Evolutionary conservation across 2,113 vertebrate genomes (phyloP).

Genomic region (chimpanzee (Pan troglodytes)): NHGRI_mPanTro3-v2.1_pri NC_072398.2:64386001-64386500

Average conservation of each 20-base stretch:
- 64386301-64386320: constrained; percentile 23
- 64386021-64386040: no score
- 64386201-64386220: no score
- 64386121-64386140: no score
- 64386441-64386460: constrained; percentile 27
- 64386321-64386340: background rate
- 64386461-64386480: constrained; percentile 22
- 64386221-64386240: no score
- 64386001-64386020: no score
- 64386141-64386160: no score
- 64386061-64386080: no score
- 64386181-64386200: no score
- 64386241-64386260: background rate
- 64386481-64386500: constrained; percentile 8
- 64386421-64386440: background rate
- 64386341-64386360: constrained; percentile 13
- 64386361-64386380: background rate
- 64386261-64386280: background rate
- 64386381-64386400: background rate
- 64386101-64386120: no score
- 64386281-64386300: background rate
- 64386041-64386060: no score
- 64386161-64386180: no score
- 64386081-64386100: no score
- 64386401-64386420: background rate